Percentiles rank a stretch among this genome's conserved stretches.
Evolutionary conservation across 2,888 invertebrate genomes (phyloP).

Genomic region (Polymixis flavicincta): DNA sequence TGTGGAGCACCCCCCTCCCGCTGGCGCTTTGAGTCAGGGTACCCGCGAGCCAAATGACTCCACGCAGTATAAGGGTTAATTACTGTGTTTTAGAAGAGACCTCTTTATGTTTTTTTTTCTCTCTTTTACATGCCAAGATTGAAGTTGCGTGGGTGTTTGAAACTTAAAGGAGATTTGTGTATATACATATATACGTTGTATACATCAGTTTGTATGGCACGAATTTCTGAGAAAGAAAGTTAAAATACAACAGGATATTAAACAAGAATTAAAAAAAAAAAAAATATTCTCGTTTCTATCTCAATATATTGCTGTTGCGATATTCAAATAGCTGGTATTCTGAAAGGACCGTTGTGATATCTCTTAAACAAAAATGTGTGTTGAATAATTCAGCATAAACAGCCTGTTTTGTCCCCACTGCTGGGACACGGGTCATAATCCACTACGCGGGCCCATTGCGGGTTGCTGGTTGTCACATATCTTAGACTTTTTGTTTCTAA

Average conservation of each 20-base stretch:
- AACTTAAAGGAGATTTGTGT: not conserved
- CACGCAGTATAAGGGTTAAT: conserved; percentile 78
- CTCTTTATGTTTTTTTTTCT: conserved; percentile 64
- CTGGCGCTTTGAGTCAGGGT: conserved; percentile 51
- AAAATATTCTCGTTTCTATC: not conserved
- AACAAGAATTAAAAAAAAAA: not conserved
- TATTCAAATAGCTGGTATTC: not conserved
- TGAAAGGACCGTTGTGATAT: not conserved
- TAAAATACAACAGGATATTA: not conserved
- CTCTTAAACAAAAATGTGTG: not conserved
- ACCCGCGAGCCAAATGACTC: conserved; percentile 70
- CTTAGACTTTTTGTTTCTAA: no score
- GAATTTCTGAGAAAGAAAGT: not conserved
- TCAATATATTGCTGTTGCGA: not conserved
- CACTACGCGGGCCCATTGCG: no score
- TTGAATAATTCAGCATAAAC: no score
- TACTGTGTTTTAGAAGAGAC: conserved; percentile 78
- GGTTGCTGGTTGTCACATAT: no score
- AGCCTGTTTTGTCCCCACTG: no score
- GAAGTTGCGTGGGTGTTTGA: conserved; percentile 23
- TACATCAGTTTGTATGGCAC: not conserved
- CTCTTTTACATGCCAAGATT: conserved; percentile 51
- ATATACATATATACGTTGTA: no score
- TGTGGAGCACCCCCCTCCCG: conserved; percentile 67
- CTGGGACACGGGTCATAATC: no score